Conservation (phyloP, 1,140 invertebrate species). For the Colletes gigas region DNA sequence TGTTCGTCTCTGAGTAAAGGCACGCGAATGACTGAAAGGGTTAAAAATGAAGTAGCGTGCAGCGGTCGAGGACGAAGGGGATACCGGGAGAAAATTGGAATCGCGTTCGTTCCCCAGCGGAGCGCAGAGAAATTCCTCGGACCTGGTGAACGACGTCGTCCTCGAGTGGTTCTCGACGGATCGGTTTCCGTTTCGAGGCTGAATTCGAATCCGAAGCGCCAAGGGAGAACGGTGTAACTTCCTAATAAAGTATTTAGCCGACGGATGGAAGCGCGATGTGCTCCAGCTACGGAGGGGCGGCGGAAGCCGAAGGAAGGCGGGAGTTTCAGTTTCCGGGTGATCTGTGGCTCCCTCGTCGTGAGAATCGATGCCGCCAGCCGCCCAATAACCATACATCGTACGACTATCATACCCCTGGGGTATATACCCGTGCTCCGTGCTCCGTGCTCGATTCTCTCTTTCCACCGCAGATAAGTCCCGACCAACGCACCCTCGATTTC, state of each 20-base stretch:
- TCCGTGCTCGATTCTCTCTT: slow-evolving; percentile 35
- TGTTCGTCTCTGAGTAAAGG: too few species aligned
- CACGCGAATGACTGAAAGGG: too few species aligned
- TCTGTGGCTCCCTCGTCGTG: slow-evolving; percentile 79
- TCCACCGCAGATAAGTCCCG: neutral
- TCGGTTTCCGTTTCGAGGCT: slow-evolving; percentile 44
- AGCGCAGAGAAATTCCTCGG: neutral
- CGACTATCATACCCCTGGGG: slow-evolving; percentile 78
- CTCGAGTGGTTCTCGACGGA: neutral
- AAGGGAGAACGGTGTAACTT: slow-evolving; percentile 69
- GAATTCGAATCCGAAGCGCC: slow-evolving; percentile 47
- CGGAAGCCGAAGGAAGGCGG: slow-evolving; percentile 33
- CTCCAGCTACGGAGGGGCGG: neutral
- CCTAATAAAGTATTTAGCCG: slow-evolving; percentile 76
- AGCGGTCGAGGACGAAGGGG: too few species aligned
- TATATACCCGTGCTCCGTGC: slow-evolving; percentile 68
- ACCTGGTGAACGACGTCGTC: neutral
- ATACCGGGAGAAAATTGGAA: too few species aligned
- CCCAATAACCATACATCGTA: slow-evolving; percentile 80
- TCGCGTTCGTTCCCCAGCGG: neutral
- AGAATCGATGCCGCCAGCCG: slow-evolving; percentile 79
- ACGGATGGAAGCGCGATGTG: slow-evolving; percentile 67
- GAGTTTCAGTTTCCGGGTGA: slow-evolving; percentile 79
- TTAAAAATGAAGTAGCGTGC: too few species aligned
- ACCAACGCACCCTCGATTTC: neutral